These are phyloP conservation scores for Pseudobourletiella spinata DNA, from an alignment of 1,140 invertebrate species.

Conservation along the genomic window DNA sequence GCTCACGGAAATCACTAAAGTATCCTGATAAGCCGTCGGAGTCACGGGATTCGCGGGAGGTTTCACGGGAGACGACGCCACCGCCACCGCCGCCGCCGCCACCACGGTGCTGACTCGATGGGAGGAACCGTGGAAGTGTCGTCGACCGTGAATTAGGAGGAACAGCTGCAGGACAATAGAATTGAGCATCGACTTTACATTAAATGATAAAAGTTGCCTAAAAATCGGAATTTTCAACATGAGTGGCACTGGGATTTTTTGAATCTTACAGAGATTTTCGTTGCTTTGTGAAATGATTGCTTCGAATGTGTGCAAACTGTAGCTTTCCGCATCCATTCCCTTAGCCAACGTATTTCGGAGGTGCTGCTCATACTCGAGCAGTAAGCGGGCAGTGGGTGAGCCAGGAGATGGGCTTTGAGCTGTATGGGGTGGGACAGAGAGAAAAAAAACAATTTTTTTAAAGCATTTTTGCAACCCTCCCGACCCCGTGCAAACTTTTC, in stretches of 20 bases:
- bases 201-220: too few relatives aligned
- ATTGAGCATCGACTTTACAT: not conserved
- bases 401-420: slow-evolving; percentile 65
- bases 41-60: slow-evolving; percentile 34
- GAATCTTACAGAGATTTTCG: slow-evolving; percentile 77
- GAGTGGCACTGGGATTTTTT: too few relatives aligned
- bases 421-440: too few relatives aligned
- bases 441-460: too few relatives aligned
- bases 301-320: slow-evolving; percentile 87
- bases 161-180: slow-evolving; percentile 27
- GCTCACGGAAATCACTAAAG: slow-evolving; percentile 70
- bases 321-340: slow-evolving; percentile 89
- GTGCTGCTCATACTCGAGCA: slow-evolving; percentile 92
- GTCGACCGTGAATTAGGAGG: slow-evolving; percentile 36
- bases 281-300: slow-evolving; percentile 84
- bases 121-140: slow-evolving; percentile 33
- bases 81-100: too few relatives aligned
- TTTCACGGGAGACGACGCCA: slow-evolving; percentile 32
- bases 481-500: slow-evolving; percentile 10
- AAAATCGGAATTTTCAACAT: too few relatives aligned
- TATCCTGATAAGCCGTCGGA: slow-evolving; percentile 49
- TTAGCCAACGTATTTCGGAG: slow-evolving; percentile 85
- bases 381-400: slow-evolving; percentile 72
- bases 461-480: too few relatives aligned
- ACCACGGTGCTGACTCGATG: slow-evolving; percentile 25